Evolutionary conservation across 2,888 invertebrate species (phyloP), one percentile per base, ranked within the genome.

Genomic region (Byasa hedistus): DNA sequence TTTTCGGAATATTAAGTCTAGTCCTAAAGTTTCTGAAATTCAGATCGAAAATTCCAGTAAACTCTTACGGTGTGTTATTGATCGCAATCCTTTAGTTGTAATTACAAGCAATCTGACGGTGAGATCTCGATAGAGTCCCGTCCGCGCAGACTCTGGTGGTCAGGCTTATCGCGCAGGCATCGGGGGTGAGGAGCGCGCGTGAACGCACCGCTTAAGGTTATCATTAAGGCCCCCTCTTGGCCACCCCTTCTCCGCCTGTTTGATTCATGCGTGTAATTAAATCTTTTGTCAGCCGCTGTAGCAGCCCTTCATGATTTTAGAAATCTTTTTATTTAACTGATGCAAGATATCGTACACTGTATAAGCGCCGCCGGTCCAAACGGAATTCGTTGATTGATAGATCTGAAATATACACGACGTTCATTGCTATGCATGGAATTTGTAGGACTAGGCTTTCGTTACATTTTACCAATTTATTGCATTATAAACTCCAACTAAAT

Each of bases 251-350:
- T 78, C 79, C 77, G 79, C 75, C 78, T 79, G 84, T 86, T 89
- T 89, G 89, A 89, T 91, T 89, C 91, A 90, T 89, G 89, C 90
- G 91, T 91, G 86, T 90, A 91, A 91, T 91, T 91, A 90, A 89
- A 89, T 91, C 90, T 90, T 87, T 91, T 89, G 89, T 90, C 82
- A 84, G 83, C 78, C 79, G 79, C 81, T 75, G 77, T 79, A 75
- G 79, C 81, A 79, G 82, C 82, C 84, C 84, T 81, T 76, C 74
- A 75, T 79, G 80, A 83, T 85, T 80, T 76, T 77, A 81, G 76
- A 84, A 82, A 80, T 79, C 80, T 79, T 82, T 81, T 83, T 79
- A 85, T 84, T 85, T 81, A 81, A 82, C 79, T 78, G 78, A 82
- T 76, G 73, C 78, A 80, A 77, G 79, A 82, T 79, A 79, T 76